These are phyloP conservation scores for Agrypnus murinus DNA, from an alignment of 2,888 invertebrate species.

Conservation along the genomic window DNA sequence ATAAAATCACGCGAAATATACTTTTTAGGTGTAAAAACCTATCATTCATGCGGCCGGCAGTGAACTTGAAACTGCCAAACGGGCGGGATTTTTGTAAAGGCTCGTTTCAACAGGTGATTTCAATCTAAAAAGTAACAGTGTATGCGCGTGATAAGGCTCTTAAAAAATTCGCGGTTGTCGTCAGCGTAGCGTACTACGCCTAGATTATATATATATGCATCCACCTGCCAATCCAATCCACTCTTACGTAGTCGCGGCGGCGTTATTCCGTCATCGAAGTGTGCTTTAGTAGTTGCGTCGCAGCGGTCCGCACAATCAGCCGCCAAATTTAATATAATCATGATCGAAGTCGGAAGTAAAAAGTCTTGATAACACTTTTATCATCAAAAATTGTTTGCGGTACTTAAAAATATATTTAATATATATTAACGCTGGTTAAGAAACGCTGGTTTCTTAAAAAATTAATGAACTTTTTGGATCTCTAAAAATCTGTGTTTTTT, in stretches of 20 bases:
- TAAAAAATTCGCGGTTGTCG: constrained; percentile 45
- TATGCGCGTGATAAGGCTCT: constrained; percentile 47
- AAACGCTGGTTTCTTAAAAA: constrained; percentile 14
- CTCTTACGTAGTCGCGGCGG: constrained; percentile 48
- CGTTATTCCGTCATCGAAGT: constrained; percentile 50
- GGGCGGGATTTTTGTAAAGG: constrained; percentile 3
- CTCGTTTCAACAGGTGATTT: constrained; percentile 42
- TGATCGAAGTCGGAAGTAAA: constrained; percentile 42
- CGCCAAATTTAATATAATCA: constrained; percentile 53
- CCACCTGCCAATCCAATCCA: constrained; percentile 53
- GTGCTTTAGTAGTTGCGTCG: constrained; percentile 57
- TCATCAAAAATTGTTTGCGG: constrained; percentile 19
- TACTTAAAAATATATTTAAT: constrained; percentile 15
- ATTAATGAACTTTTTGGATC: constrained; percentile 1
- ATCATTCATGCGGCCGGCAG: too few relatives aligned
- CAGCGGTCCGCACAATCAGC: constrained; percentile 56
- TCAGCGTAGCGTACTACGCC: constrained; percentile 47
- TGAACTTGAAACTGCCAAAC: not conserved
- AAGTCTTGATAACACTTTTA: constrained; percentile 29
- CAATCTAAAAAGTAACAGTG: constrained; percentile 36
- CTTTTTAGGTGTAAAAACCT: too few relatives aligned
- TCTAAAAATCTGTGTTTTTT: constrained; percentile 19
- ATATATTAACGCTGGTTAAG: constrained; percentile 11
- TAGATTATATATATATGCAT: constrained; percentile 49
- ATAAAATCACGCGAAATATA: too few relatives aligned